These are phyloP conservation scores for Eilema caniola DNA, from an alignment of 2,888 invertebrate species.

Conservation along the genomic window DNA sequence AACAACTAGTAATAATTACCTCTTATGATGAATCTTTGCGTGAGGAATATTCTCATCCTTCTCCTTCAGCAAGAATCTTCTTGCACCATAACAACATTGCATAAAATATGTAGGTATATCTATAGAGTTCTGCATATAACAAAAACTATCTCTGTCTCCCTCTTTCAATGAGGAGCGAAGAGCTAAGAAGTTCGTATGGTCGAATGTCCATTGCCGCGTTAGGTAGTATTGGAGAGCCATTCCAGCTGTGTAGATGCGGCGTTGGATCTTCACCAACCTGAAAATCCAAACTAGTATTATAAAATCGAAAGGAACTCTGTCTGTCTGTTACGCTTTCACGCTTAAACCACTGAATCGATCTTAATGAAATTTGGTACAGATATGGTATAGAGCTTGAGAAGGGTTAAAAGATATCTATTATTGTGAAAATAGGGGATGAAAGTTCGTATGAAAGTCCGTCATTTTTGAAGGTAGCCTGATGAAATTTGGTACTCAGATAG, in stretches of 20 bases:
- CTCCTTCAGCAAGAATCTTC: slow-evolving; percentile 90
- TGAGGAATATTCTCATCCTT: slow-evolving; percentile 85
- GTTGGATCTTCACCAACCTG: slow-evolving; percentile 93
- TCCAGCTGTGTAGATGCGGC: slow-evolving; percentile 92
- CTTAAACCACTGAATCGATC: too few relatives aligned
- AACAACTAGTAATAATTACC: slow-evolving; percentile 68
- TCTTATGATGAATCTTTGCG: slow-evolving; percentile 77
- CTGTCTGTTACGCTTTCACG: too few relatives aligned
- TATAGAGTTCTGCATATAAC: slow-evolving; percentile 82
- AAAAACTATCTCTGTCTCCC: slow-evolving; percentile 85
- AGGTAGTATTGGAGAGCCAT: slow-evolving; percentile 91
- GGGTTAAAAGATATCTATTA: too few relatives aligned
- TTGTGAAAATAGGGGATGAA: too few relatives aligned
- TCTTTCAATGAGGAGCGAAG: slow-evolving; percentile 83
- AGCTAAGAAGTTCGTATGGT: slow-evolving; percentile 87
- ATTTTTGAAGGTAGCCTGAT: too few relatives aligned
- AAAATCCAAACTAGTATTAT: too few relatives aligned
- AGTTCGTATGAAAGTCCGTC: too few relatives aligned
- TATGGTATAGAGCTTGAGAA: too few relatives aligned
- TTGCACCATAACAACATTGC: slow-evolving; percentile 88
- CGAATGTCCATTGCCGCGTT: slow-evolving; percentile 92
- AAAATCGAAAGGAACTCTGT: too few relatives aligned
- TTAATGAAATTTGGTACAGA: too few relatives aligned
- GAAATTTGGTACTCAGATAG: too few relatives aligned
- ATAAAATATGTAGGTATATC: slow-evolving; percentile 83